Base-by-base conservation (phyloP, 1,140 invertebrate species). In the Rhopalosiphum maidis region DNA sequence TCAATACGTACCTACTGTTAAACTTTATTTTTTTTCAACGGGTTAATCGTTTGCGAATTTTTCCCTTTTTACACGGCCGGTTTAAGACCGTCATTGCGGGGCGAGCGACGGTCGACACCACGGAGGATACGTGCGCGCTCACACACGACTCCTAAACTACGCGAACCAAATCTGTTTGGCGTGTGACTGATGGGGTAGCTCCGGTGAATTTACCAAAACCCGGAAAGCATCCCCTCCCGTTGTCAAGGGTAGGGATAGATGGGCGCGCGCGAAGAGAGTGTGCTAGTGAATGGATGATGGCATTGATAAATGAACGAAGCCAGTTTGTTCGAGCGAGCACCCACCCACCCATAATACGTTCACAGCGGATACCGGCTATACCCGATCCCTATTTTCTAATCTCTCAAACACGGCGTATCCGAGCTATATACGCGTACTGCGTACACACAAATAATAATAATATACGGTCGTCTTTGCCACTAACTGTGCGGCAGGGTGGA, bases 231-330 rank as follows among this genome's bases (percentile, higher is more conserved):
- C 83, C 83, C 35, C 83, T 85, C 22, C 68, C 9, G 9, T 37
- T 37, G 4, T 15, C 37, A 23, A 21, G 4, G 43, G 46, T 41
- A 4, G 0, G 85, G 23, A 6, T 6, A 21, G 48, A 30, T 15
- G 91, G 23, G 77, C 41, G 77, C 22, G n/a, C 9, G 46, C 4
- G 82, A 46, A 77, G 41, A 77, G 55, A 25, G n/a, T 46, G 41
- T 43, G 60, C 30, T 77, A 25, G 46, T 37, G 91, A 85, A 93
- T 55, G 82, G 91, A 93, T 85, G 82, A 93, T 93, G 91, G 91
- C 91, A 85, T 93, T 93, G 91, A 93, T 93, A 93, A 93, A 93
- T 93, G 82, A 86, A 93, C 48, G 35, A 9, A 35, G 48, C 43
- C n/a, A 46, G 68, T 86, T 93, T 55, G 91, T 86, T 85, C n/a